These are phyloP conservation scores for Lutjanus campechanus DNA, from an alignment of 2,797 vertebrate genomes.

Conservation along the genomic window DNA sequence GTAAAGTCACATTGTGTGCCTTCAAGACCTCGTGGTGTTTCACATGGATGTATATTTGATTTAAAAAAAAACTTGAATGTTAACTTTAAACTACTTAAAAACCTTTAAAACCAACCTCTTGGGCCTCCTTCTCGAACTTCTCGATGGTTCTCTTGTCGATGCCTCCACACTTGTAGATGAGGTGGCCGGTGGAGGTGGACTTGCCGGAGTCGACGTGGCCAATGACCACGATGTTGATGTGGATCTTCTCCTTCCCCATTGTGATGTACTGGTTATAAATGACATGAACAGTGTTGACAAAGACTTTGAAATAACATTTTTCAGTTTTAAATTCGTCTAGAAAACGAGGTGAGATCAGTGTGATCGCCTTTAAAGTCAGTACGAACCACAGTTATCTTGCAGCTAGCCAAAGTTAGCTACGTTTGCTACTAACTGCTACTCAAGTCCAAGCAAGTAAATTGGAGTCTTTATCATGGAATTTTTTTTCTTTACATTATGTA, in stretches of 20 bases:
- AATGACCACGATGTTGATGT: conserved; percentile 90
- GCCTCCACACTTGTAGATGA: conserved; percentile 90
- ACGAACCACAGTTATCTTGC: not conserved
- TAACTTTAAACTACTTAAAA: no score
- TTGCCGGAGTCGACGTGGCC: conserved; percentile 91
- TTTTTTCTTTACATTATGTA: no score
- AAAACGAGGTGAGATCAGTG: no score
- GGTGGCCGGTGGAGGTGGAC: conserved; percentile 87
- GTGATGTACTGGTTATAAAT: not conserved
- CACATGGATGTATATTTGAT: not conserved
- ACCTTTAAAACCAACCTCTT: conserved; percentile 77
- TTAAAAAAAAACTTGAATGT: no score
- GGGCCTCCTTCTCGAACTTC: conserved; percentile 90
- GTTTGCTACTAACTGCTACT: not conserved
- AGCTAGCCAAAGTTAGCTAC: not conserved
- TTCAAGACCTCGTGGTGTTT: not conserved
- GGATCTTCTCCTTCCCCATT: conserved; percentile 88
- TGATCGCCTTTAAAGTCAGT: not conserved
- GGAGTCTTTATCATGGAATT: no score
- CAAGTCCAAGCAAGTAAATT: no score
- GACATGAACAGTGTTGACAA: not conserved
- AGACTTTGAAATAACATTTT: not conserved
- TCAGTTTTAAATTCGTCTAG: not conserved
- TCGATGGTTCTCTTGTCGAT: conserved; percentile 90
- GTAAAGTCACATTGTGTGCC: not conserved